A percentile compares a stretch with the other conserved stretches of the same genome.
Evolutionary conservation across 92 coral and sea anemone species (phyloP).

Genomic region (Actinernus sp.): DNA sequence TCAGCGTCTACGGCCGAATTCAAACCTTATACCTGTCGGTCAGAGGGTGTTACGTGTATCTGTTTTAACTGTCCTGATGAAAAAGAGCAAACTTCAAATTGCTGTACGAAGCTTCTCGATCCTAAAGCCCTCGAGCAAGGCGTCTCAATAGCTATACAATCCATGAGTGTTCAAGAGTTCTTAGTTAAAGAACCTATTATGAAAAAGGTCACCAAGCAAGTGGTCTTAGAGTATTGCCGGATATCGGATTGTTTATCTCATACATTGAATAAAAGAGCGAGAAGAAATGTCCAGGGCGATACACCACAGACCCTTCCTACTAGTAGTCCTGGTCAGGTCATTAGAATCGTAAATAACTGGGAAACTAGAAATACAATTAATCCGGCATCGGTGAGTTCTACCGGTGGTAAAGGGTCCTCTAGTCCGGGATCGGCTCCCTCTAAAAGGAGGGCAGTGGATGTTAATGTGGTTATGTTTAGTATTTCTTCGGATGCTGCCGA

Average conservation of each 20-base stretch:
- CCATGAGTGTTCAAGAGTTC: constrained; percentile 33
- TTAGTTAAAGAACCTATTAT: constrained; percentile 7
- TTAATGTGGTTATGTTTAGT: constrained; percentile 63
- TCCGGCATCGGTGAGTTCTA: neutral
- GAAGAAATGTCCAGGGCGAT: constrained; percentile 4
- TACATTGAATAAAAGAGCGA: neutral
- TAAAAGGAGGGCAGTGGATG: constrained; percentile 14
- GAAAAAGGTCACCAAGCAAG: constrained; percentile 15
- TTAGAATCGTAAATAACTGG: constrained; percentile 3
- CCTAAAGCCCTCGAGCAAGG: constrained; percentile 24
- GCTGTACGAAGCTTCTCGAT: constrained; percentile 64
- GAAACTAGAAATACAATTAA: neutral
- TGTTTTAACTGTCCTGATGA: constrained; percentile 77
- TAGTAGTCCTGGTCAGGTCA: constrained; percentile 14
- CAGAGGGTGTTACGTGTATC: constrained; percentile 38
- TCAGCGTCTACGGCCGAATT: constrained; percentile 8
- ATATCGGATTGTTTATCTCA: constrained; percentile 14
- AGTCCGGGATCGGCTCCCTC: constrained; percentile 1
- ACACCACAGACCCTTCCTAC: neutral
- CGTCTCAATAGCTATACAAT: constrained; percentile 7
- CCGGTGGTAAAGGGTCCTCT: neutral
- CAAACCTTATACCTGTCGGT: constrained; percentile 7
- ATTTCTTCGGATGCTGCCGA: constrained; percentile 42
- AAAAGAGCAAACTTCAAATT: constrained; percentile 17
- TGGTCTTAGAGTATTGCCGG: constrained; percentile 36